phyloP scores from a whole-genome alignment of 2,888 invertebrate species.

The Eupeodes luniger region DNA sequence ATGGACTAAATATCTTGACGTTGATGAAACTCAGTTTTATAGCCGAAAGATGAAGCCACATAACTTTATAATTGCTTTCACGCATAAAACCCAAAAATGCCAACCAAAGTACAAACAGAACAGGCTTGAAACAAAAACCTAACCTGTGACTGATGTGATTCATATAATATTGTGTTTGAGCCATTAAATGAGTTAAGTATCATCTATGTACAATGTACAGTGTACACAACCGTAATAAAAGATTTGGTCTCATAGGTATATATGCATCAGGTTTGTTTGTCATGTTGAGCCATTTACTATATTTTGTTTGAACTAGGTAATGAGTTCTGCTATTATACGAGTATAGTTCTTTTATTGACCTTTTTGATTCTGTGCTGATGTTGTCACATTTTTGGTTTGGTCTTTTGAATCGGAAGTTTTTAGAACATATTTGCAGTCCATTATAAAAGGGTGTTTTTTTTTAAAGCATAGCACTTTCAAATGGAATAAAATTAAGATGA shows the following conservation, averaged over 20 bases:
- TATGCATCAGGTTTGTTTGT: background rate
- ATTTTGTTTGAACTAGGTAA: conserved; percentile 71
- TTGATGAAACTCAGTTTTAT: conserved; percentile 66
- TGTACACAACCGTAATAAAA: background rate
- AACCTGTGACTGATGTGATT: conserved; percentile 17
- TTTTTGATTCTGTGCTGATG: conserved; percentile 15
- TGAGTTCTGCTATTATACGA: conserved; percentile 51
- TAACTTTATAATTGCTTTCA: conserved; percentile 49
- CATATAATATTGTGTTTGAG: conserved; percentile 26
- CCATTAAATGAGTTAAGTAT: conserved; percentile 53
- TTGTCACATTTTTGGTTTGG: background rate
- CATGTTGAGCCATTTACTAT: conserved; percentile 24
- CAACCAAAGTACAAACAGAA: background rate
- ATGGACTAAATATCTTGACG: conserved; percentile 64
- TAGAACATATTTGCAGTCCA: conserved; percentile 64
- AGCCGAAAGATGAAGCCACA: conserved; percentile 54
- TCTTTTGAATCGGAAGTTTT: conserved; percentile 37
- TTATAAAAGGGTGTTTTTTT: conserved; percentile 24
- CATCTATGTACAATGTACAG: background rate
- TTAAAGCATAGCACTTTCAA: no score
- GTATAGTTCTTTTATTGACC: conserved; percentile 40
- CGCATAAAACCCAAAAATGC: conserved; percentile 17
- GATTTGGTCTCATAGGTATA: background rate
- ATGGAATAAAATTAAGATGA: no score
- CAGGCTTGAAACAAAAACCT: conserved; percentile 5